Evolutionary conservation across 2,113 vertebrate genomes (phyloP).

Genomic region (Pseudorasbora parva): DNA sequence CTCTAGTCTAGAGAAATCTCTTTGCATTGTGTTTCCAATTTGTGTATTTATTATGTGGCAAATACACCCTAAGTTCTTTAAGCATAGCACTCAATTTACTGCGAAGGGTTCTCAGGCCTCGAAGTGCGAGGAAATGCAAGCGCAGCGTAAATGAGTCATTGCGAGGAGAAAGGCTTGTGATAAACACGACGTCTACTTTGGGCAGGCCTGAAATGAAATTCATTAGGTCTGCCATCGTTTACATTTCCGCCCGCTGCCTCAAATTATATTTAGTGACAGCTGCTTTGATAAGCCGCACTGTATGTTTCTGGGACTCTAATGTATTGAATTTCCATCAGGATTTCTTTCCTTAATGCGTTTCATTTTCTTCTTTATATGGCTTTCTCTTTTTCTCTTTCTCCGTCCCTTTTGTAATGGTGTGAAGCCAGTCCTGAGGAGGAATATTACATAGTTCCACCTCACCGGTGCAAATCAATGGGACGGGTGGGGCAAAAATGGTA

Average conservation of each 20-base stretch:
- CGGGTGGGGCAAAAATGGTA: constrained; percentile 11
- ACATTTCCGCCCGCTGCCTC: constrained; percentile 46
- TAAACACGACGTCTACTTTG: constrained; percentile 50
- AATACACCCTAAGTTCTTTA: constrained; percentile 19
- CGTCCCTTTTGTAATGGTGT: neutral
- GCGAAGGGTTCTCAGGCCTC: constrained; percentile 19
- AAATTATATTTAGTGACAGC: constrained; percentile 50
- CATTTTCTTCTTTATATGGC: constrained; percentile 14
- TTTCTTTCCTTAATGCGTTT: constrained; percentile 14
- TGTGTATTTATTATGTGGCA: constrained; percentile 4
- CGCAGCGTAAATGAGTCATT: constrained; percentile 34
- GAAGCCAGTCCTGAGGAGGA: constrained; percentile 13
- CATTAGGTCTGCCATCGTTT: constrained; percentile 52
- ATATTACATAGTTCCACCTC: constrained; percentile 38
- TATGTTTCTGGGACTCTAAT: constrained; percentile 34
- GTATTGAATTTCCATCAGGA: constrained; percentile 49
- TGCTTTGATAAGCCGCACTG: constrained; percentile 45
- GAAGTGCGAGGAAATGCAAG: constrained; percentile 33
- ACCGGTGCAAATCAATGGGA: neutral
- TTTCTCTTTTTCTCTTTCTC: constrained; percentile 4
- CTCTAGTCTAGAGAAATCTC: neutral
- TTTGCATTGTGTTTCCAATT: constrained; percentile 4
- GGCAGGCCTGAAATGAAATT: constrained; percentile 52
- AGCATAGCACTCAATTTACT: constrained; percentile 31
- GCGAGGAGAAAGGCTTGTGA: constrained; percentile 27